Percentiles rank a stretch among this genome's conserved stretches.
Evolutionary conservation across 2,797 vertebrate species (phyloP).

Genomic region (Sebastiscus albofasciatus): DNA sequence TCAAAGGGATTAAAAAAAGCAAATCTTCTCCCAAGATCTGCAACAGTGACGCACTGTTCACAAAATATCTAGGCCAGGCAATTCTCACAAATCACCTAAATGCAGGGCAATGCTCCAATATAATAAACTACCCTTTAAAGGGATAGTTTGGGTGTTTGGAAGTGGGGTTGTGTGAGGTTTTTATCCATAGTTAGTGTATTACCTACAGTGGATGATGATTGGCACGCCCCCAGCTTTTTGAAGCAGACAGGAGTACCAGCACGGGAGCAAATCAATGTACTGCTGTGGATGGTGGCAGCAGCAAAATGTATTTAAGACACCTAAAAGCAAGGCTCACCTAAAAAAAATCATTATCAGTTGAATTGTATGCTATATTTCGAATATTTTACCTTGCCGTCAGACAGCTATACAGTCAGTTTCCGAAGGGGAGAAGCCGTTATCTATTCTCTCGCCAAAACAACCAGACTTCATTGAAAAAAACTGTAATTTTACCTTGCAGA

Average conservation of each 20-base stretch:
- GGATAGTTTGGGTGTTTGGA: background rate
- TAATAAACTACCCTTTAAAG: background rate
- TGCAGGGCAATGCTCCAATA: background rate
- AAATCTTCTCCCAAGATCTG: conserved; percentile 37
- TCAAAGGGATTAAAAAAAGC: conserved; percentile 20
- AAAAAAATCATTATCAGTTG: no score
- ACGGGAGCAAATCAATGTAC: background rate
- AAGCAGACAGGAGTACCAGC: background rate
- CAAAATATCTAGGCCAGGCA: background rate
- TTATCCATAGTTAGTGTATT: background rate
- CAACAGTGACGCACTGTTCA: background rate
- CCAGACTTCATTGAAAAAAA: no score
- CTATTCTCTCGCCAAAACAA: no score
- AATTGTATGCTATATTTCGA: no score
- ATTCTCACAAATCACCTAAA: conserved; percentile 3
- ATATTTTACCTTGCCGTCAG: no score
- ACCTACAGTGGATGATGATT: background rate
- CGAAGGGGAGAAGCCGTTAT: no score
- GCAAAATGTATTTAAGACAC: background rate
- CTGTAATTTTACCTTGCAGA: no score
- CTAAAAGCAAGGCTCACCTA: no score
- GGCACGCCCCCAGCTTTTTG: no score
- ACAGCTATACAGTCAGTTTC: no score
- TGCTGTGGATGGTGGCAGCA: background rate
- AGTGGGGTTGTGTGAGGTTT: background rate